Evolutionary conservation across 1,140 invertebrate genomes (phyloP).

Genomic region (Halyomorpha halys): DNA sequence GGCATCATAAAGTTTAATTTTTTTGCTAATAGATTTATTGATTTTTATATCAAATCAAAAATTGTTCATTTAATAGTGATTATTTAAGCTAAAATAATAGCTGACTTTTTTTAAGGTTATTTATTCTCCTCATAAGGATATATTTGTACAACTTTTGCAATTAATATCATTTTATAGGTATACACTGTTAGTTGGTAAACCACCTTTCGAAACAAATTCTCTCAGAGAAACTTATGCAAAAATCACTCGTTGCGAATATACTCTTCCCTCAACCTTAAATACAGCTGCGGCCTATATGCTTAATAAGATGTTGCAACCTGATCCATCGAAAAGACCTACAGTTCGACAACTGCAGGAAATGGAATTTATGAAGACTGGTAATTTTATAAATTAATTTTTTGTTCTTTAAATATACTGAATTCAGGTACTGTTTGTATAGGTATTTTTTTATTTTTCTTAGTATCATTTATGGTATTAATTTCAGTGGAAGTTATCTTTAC

Average conservation of each 20-base stretch:
- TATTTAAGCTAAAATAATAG: no score
- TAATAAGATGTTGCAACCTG: conserved; percentile 66
- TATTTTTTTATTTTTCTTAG: no score
- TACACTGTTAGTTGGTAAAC: conserved; percentile 84
- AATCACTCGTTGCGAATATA: conserved; percentile 89
- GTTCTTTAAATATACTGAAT: no score
- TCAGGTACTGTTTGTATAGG: no score
- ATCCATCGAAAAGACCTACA: conserved; percentile 68
- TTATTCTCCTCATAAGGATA: no score
- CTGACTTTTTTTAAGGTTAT: no score
- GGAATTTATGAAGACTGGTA: conserved; percentile 51
- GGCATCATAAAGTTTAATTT: no score
- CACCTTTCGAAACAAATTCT: conserved; percentile 88
- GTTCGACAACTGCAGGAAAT: conserved; percentile 65
- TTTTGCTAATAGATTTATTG: no score
- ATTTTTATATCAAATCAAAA: no score
- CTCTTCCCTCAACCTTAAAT: conserved; percentile 60
- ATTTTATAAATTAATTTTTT: conserved; percentile 16
- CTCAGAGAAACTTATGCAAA: conserved; percentile 81
- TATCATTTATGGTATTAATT: no score
- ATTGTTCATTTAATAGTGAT: no score
- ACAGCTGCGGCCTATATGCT: conserved; percentile 70
- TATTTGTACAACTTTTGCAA: neutral
- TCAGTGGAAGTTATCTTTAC: no score
- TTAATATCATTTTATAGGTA: conserved; percentile 44